Evolutionary conservation across 2,888 invertebrate genomes (phyloP).

Genomic region (Parapristionchus giblindavisi): DNA sequence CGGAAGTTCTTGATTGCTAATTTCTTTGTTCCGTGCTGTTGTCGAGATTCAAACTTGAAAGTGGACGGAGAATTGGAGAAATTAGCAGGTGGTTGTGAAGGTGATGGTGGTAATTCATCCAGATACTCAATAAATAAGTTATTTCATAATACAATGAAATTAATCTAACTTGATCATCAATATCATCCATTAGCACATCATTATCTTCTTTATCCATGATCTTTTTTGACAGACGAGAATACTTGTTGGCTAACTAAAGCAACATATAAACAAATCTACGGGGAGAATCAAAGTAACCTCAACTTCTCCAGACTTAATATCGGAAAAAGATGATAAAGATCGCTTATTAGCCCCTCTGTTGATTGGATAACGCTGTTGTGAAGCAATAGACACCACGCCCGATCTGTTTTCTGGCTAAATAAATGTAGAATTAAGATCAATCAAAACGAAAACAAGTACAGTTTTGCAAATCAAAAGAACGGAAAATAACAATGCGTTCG

Average conservation of each 20-base stretch:
- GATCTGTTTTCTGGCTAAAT: background rate
- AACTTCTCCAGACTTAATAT: background rate
- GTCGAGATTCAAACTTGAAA: background rate
- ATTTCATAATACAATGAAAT: background rate
- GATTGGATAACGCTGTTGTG: background rate
- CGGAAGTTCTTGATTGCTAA: slow-evolving; percentile 31
- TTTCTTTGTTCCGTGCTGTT: slow-evolving; percentile 15
- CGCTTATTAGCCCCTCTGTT: slow-evolving; percentile 17
- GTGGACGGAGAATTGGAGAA: background rate
- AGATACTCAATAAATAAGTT: background rate
- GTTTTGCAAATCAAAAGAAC: background rate
- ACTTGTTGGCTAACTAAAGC: background rate
- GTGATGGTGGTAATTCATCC: slow-evolving; percentile 31
- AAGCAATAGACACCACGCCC: no score
- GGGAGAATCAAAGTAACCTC: background rate
- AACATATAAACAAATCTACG: background rate
- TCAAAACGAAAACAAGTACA: background rate
- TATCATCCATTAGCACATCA: slow-evolving; percentile 18
- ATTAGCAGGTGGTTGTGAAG: slow-evolving; percentile 9
- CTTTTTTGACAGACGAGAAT: background rate
- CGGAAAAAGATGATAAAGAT: slow-evolving; percentile 24
- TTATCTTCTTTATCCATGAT: background rate
- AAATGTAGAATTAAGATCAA: background rate
- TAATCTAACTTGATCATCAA: slow-evolving; percentile 26
- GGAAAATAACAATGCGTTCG: background rate